These are phyloP conservation scores for Anastrepha obliqua DNA, from an alignment of 1,140 invertebrate genomes.

Conservation along the genomic window DNA sequence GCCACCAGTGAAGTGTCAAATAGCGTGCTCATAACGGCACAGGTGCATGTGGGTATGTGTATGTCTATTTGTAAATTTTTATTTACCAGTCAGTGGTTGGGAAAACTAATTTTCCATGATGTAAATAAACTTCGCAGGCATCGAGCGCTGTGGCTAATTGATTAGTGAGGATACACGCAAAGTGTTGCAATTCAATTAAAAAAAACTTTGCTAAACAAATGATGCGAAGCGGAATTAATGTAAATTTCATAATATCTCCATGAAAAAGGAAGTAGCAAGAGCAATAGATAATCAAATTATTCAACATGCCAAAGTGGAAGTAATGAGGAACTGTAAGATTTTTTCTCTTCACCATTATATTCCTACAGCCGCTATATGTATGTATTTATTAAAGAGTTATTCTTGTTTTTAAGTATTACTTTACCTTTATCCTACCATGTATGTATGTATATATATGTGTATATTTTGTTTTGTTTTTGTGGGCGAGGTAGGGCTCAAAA, in stretches of 20 bases:
- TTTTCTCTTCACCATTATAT: too few species aligned
- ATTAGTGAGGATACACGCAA: conserved; percentile 12
- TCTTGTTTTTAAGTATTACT: too few species aligned
- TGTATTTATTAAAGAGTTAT: too few species aligned
- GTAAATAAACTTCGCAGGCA: neutral
- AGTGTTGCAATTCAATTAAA: conserved; percentile 47
- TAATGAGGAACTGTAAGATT: neutral
- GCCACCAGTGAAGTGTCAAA: neutral
- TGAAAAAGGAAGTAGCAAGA: conserved; percentile 3
- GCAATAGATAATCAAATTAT: neutral
- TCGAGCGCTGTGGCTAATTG: neutral
- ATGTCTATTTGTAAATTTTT: neutral
- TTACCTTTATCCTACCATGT: too few species aligned
- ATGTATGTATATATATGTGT: too few species aligned
- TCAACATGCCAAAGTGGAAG: neutral
- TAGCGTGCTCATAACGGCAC: neutral
- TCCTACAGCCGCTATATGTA: too few species aligned
- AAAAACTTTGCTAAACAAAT: conserved; percentile 12
- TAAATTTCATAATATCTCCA: neutral
- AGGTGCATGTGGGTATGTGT: neutral
- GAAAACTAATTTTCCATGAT: conserved; percentile 27
- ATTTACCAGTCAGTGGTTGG: neutral
- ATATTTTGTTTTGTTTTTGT: too few species aligned
- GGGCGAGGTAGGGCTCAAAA: too few species aligned
- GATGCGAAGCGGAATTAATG: conserved; percentile 4